phyloP scores from a whole-genome alignment of 92 coral and sea anemone species.

The Phenganax subtilis region DNA sequence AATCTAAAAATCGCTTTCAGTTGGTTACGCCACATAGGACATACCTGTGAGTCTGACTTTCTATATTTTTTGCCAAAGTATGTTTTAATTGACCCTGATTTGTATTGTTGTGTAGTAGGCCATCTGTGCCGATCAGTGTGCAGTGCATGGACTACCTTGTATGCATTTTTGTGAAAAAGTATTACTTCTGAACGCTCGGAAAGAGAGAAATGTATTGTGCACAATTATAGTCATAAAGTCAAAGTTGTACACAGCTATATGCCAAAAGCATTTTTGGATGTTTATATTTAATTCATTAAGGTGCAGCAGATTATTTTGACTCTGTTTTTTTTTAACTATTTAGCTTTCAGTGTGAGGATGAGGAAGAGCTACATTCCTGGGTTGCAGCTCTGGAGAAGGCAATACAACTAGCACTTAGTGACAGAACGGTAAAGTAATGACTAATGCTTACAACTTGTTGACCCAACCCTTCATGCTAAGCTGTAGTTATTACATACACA shows the following conservation, averaged over 20 bases:
- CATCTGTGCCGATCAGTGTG: no score
- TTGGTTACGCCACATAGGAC: constrained; percentile 65
- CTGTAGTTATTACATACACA: no score
- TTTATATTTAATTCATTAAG: no score
- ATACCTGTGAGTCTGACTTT: constrained; percentile 57
- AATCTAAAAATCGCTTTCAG: constrained; percentile 68
- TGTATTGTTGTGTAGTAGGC: no score
- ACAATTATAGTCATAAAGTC: background rate
- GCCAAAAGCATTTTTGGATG: background rate
- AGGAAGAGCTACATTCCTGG: constrained; percentile 73
- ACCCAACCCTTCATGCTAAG: no score
- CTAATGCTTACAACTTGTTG: no score
- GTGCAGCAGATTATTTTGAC: background rate
- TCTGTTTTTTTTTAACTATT: background rate
- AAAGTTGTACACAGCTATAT: background rate
- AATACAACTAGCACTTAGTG: constrained; percentile 86
- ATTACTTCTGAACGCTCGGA: no score
- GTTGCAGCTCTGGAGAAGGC: constrained; percentile 70
- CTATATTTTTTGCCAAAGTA: background rate
- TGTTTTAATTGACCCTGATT: no score
- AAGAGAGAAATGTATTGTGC: no score
- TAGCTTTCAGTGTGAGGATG: constrained; percentile 93
- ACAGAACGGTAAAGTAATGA: constrained; percentile 53
- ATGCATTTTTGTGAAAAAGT: no score
- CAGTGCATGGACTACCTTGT: no score